These are phyloP conservation scores for Clarias gariepinus DNA, from an alignment of 2,113 vertebrate species.

Conservation along the genomic window DNA sequence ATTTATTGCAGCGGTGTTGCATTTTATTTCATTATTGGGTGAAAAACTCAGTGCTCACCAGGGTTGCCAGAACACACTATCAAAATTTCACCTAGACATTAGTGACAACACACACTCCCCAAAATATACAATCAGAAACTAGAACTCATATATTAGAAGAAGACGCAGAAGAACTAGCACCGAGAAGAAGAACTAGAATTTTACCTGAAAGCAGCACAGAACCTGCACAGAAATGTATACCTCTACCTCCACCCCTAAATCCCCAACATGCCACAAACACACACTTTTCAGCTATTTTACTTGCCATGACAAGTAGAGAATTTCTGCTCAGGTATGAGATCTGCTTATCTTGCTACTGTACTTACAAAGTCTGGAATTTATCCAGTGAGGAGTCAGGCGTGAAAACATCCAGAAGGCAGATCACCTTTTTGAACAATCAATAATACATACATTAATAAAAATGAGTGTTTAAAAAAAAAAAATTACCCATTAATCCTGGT, in stretches of 20 bases:
- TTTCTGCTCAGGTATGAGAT: constrained; percentile 57
- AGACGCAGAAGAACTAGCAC: not conserved
- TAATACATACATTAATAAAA: not conserved
- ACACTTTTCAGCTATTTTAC: constrained; percentile 18
- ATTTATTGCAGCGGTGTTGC: no score
- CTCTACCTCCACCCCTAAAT: not conserved
- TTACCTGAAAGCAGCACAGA: not conserved
- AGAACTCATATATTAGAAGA: not conserved
- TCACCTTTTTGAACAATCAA: constrained; percentile 67
- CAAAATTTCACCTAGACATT: no score
- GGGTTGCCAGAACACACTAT: no score
- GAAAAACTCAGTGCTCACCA: no score
- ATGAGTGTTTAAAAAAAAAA: not conserved
- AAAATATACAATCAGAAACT: no score
- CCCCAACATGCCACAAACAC: constrained; percentile 36
- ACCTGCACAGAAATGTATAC: constrained; percentile 44
- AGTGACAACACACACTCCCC: no score
- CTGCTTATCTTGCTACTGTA: constrained; percentile 47
- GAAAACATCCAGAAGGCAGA: constrained; percentile 79
- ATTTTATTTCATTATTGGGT: no score
- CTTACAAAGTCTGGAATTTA: constrained; percentile 82
- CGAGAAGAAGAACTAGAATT: not conserved
- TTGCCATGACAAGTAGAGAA: constrained; percentile 57
- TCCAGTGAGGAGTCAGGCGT: constrained; percentile 75
- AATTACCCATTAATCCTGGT: not conserved